Base-by-base conservation (phyloP, 2,113 vertebrate species). In the Oxygymnocypris stewartii region DNA sequence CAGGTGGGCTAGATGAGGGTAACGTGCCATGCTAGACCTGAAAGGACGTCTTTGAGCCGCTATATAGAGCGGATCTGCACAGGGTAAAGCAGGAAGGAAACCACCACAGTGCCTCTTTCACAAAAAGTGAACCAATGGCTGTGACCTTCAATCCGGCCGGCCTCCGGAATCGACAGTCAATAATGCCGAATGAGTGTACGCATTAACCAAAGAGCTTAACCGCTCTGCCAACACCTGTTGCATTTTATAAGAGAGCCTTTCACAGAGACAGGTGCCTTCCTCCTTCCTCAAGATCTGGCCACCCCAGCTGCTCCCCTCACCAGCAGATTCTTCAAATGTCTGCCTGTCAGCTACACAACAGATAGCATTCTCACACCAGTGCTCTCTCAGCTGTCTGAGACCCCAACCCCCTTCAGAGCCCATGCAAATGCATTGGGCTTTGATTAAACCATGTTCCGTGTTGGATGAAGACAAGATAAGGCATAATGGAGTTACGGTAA, bases 221-320 rank as follows among this genome's bases (percentile, higher is more conserved):
- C 89, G 89, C 86, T 90, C 88, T n/a, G 42, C 90, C 77, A 91
- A 91, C 95, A 96, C 95, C 94, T 96, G 95, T 94, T 92, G 42
- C 6, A 77, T 86, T 88, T 84, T 31, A 92, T 90, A 95, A 93
- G 92, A 89, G 89, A 90, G 91, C 91, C 93, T 95, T 95, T 96
- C 94, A 96, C 91, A 86, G 88, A 88, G 91, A 94, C 95, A 95
- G 95, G 95, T 95, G 95, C 91, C 91, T 69, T 47, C 28, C 67
- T 73, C 83, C 84, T n/a, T 84, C 82, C 85, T 54, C 23, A 42
- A 88, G 81, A 85, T 69, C 42, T 13, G 35, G 31, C 65, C 89
- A 85, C 79, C n/a, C 89, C 94, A 95, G 93, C 94, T 94, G 94
- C 91, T 93, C 87, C 7, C 71, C 87, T 92, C 91, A 78, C 87